A percentile compares a stretch with the other conserved stretches of the same genome.
Evolutionary conservation across 1,140 invertebrate genomes (phyloP).

Genomic region (Ceratosolen fusciceps): DNA sequence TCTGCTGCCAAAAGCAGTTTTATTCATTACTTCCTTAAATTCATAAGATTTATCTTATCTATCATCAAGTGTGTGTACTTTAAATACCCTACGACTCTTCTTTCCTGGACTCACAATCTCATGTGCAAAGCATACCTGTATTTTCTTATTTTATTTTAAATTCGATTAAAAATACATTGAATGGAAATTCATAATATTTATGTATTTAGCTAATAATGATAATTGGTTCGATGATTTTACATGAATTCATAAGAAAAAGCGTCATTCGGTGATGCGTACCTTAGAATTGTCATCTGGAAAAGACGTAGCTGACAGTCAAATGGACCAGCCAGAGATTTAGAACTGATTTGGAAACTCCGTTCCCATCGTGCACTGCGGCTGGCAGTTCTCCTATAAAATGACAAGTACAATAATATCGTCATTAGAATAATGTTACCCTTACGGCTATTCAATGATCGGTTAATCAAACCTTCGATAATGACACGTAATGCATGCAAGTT

Average conservation of each 20-base stretch:
- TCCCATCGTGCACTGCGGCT: constrained; percentile 72
- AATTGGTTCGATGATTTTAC: too few species aligned
- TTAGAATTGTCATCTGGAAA: constrained; percentile 72
- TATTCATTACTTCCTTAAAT: background rate
- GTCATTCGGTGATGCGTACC: constrained; percentile 53
- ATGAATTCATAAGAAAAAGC: constrained; percentile 26
- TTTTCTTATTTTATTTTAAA: too few species aligned
- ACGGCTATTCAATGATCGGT: background rate
- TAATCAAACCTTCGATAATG: background rate
- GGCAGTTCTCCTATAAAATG: constrained; percentile 70
- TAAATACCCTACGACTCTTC: too few species aligned
- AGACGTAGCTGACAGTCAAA: constrained; percentile 68
- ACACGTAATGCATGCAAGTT: background rate
- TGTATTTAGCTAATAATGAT: too few species aligned
- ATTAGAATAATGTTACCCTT: background rate
- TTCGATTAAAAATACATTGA: too few species aligned
- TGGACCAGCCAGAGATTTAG: constrained; percentile 71
- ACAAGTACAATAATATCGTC: constrained; percentile 47
- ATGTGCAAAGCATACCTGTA: too few species aligned
- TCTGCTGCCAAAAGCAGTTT: background rate
- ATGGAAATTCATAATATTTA: too few species aligned
- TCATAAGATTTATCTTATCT: too few species aligned
- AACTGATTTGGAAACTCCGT: constrained; percentile 68
- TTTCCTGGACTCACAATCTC: too few species aligned
- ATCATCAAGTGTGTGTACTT: too few species aligned